Percentiles rank a stretch among this genome's conserved stretches.
Evolutionary conservation across 2,888 invertebrate species (phyloP).

Genomic region (Leptothorax acervorum): DNA sequence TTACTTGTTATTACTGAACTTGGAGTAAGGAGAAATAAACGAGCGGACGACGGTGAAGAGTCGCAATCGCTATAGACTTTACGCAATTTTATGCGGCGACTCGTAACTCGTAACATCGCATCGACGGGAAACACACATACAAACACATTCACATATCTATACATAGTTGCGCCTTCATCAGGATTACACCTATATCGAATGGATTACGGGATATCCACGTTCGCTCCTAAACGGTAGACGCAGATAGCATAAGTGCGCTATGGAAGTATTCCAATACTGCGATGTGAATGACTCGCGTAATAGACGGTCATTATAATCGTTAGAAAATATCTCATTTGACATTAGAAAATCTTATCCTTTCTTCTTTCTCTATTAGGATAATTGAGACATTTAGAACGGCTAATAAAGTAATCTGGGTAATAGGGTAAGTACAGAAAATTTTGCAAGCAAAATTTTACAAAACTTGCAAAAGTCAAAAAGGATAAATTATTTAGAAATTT

Average conservation of each 20-base stretch:
- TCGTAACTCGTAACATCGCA: background rate
- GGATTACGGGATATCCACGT: constrained; percentile 14
- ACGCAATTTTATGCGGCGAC: constrained; percentile 6
- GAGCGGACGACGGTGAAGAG: background rate
- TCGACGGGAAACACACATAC: background rate
- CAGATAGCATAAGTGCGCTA: background rate
- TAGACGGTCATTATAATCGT: background rate
- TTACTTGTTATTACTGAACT: constrained; percentile 21
- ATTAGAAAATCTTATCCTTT: background rate
- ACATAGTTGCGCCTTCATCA: background rate
- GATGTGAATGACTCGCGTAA: constrained; percentile 4
- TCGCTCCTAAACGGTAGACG: background rate
- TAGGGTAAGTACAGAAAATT: background rate
- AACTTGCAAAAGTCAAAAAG: background rate
- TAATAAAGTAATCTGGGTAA: too few species aligned
- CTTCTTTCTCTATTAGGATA: background rate
- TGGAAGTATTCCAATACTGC: constrained; percentile 2
- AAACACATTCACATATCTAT: background rate
- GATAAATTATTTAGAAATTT: background rate
- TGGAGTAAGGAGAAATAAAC: constrained; percentile 5
- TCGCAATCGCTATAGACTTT: constrained; percentile 2
- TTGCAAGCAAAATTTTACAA: background rate
- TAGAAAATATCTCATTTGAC: background rate
- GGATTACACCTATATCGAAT: constrained; percentile 3
- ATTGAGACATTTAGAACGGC: background rate